A percentile compares a stretch with the other conserved stretches of the same genome.
Evolutionary conservation across 2,797 vertebrate species (phyloP).

Genomic region (Acropternis orthonyx): DNA sequence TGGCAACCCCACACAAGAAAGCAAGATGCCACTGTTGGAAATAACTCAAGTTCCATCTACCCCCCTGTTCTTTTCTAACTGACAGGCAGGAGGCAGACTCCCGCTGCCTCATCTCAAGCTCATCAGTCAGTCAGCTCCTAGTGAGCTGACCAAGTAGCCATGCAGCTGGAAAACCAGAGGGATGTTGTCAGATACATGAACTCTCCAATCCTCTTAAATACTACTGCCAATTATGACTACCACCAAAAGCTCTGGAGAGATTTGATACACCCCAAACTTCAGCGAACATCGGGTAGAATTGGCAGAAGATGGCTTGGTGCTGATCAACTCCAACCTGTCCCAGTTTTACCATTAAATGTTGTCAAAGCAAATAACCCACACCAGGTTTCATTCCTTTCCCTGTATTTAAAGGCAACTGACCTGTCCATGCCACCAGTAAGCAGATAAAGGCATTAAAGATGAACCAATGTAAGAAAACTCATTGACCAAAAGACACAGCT

Average conservation of each 20-base stretch:
- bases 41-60: neutral
- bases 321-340: neutral
- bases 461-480: neutral
- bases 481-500: neutral
- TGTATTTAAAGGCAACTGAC: too few relatives aligned
- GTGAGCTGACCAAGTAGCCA: neutral
- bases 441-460: neutral
- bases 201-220: neutral
- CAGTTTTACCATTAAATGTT: neutral
- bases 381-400: neutral
- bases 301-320: neutral
- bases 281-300: neutral
- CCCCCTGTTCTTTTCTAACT: neutral
- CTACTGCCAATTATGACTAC: neutral
- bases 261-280: neutral
- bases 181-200: neutral
- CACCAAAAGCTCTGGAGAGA: neutral
- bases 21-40: neutral
- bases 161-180: neutral
- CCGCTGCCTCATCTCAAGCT: neutral
- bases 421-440: rapidly evolving
- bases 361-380: neutral
- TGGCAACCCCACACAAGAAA: neutral
- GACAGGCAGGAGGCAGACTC: neutral
- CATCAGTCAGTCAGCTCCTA: neutral